Percentiles rank a stretch among this genome's conserved stretches.
Conservation (phyloP, 2,113 vertebrate species). For the Diphyllodes magnificus region DNA sequence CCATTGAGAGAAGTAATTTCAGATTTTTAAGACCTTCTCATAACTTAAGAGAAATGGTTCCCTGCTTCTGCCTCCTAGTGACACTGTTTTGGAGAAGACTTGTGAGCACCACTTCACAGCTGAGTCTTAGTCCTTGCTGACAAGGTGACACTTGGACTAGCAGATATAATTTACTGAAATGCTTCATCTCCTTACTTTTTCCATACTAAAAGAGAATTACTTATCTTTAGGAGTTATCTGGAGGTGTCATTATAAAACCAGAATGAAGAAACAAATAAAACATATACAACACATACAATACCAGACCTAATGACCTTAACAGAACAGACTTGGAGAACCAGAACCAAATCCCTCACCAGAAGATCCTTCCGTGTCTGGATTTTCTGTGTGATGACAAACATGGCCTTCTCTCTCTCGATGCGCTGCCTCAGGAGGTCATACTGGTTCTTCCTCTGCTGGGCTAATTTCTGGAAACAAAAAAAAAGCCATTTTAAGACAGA, state of each 20-base stretch:
- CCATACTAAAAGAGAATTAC: not conserved
- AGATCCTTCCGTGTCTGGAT: slow-evolving; percentile 94
- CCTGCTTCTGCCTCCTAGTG: not conserved
- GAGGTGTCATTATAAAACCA: not conserved
- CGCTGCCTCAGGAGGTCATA: slow-evolving; percentile 87
- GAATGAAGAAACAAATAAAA: not conserved
- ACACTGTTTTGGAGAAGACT: not conserved
- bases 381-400: slow-evolving; percentile 92
- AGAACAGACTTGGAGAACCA: not conserved
- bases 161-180: not conserved
- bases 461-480: slow-evolving; percentile 73
- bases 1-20: not conserved
- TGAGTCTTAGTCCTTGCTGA: not conserved
- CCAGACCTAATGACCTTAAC: not conserved
- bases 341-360: slow-evolving; percentile 74
- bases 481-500: not conserved
- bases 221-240: not conserved
- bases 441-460: slow-evolving; percentile 78
- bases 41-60: slow-evolving; percentile 26
- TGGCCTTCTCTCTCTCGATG: slow-evolving; percentile 89
- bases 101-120: not conserved
- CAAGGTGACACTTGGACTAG: not conserved
- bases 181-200: not conserved
- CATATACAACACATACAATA: not conserved
- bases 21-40: slow-evolving; percentile 22